phyloP scores from a whole-genome alignment of 2,113 vertebrate genomes.

The Peromyscus polionotus region DNA sequence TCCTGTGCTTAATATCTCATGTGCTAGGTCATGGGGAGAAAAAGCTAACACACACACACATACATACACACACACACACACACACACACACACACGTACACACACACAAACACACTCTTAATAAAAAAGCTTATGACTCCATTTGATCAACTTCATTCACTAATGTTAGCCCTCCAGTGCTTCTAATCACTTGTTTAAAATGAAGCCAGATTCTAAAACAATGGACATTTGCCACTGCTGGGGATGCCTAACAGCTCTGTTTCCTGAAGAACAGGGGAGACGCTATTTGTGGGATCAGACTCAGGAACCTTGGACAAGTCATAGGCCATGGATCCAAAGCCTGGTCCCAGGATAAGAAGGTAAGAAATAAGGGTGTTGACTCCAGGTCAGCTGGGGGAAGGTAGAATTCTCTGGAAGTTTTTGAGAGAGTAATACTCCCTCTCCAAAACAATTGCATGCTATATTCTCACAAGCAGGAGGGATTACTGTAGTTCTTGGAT shows the following conservation, averaged over 20 bases:
- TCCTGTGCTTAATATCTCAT: neutral
- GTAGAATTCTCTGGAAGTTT: conserved; percentile 38
- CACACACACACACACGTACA: neutral
- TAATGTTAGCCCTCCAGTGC: neutral
- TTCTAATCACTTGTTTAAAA: conserved; percentile 30
- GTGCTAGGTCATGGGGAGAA: neutral
- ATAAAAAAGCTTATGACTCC: neutral
- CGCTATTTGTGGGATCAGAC: neutral
- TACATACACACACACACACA: neutral
- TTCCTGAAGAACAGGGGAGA: neutral
- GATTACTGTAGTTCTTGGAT: neutral
- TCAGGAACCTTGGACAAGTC: neutral
- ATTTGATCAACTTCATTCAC: conserved; percentile 32
- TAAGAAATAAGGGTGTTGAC: neutral
- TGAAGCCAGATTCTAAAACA: neutral
- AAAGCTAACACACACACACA: neutral
- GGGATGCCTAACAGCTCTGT: neutral
- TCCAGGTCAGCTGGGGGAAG: neutral
- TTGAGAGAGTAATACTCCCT: conserved; percentile 34
- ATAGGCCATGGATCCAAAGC: neutral
- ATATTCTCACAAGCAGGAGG: conserved; percentile 39
- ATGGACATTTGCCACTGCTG: neutral
- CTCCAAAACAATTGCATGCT: conserved; percentile 11
- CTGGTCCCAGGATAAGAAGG: neutral
- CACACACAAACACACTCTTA: neutral